Conservation (phyloP, 2,113 vertebrate species). For the Corydoras maculifer region DNA sequence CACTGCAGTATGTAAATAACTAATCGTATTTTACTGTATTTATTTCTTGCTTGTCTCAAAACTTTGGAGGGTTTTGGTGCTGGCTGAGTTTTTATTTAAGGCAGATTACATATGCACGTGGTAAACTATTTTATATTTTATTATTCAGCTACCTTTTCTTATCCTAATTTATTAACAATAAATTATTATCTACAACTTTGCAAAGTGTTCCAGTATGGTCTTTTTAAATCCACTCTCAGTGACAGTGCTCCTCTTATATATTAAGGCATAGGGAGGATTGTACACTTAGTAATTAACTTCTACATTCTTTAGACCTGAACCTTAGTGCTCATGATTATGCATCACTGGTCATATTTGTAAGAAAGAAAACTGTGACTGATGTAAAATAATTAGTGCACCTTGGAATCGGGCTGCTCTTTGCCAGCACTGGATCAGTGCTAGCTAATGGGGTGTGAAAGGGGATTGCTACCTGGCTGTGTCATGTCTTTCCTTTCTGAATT, state of each 20-base stretch:
- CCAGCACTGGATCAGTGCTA: constrained; percentile 32
- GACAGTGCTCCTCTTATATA: not conserved
- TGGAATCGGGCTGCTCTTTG: constrained; percentile 23
- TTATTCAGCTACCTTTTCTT: too few relatives aligned
- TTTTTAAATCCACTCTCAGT: too few relatives aligned
- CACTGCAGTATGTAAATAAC: not conserved
- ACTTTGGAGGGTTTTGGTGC: not conserved
- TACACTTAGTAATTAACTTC: not conserved
- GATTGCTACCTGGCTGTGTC: constrained; percentile 41
- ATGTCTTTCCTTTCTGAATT: constrained; percentile 43
- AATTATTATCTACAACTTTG: too few relatives aligned
- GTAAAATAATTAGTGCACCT: constrained; percentile 45
- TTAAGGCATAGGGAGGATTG: not conserved
- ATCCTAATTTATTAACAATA: too few relatives aligned
- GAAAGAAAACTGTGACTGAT: constrained; percentile 42
- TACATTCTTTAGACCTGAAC: constrained; percentile 12
- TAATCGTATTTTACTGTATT: not conserved
- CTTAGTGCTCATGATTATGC: constrained; percentile 35
- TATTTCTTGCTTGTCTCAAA: not conserved
- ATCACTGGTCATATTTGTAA: constrained; percentile 30
- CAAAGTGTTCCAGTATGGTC: too few relatives aligned
- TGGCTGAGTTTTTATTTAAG: too few relatives aligned
- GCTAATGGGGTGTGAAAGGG: constrained; percentile 48
- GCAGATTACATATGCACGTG: too few relatives aligned
- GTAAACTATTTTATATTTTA: too few relatives aligned